phyloP scores from a whole-genome alignment of 2,888 invertebrate species.

The Neocrepidodera transversa region DNA sequence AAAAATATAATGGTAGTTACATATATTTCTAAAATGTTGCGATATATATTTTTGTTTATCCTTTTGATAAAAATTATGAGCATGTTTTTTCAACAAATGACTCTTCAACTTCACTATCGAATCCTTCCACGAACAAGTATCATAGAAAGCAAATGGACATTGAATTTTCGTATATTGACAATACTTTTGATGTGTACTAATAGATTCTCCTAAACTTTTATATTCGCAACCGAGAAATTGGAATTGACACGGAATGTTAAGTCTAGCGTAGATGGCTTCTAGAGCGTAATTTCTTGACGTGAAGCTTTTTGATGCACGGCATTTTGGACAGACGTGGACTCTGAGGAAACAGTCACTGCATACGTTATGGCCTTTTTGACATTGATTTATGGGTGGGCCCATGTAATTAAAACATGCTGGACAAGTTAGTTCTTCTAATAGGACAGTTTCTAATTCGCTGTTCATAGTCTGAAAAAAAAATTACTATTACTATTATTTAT shows the following conservation, averaged over 20 bases:
- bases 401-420: constrained; percentile 47
- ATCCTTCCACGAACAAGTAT: constrained; percentile 37
- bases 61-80: constrained; percentile 35
- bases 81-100: constrained; percentile 33
- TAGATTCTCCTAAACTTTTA: constrained; percentile 2
- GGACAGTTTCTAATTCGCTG: not conserved
- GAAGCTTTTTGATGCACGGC: constrained; percentile 41
- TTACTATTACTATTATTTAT: no score
- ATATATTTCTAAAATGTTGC: constrained; percentile 34
- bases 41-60: constrained; percentile 39
- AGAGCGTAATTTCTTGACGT: constrained; percentile 44
- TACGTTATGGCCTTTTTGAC: constrained; percentile 47
- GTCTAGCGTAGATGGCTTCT: constrained; percentile 38
- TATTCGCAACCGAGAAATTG: constrained; percentile 22
- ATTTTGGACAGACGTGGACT: constrained; percentile 44
- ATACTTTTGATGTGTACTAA: constrained; percentile 19
- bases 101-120: constrained; percentile 23
- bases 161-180: constrained; percentile 27
- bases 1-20: constrained; percentile 37
- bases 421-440: constrained; percentile 39
- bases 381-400: constrained; percentile 46
- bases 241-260: constrained; percentile 35
- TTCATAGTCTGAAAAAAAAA: not conserved
- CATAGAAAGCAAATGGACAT: constrained; percentile 15
- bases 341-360: constrained; percentile 44